These are phyloP conservation scores for Trissoscelio sp. DNA, from an alignment of 2,888 invertebrate genomes.

Conservation along the genomic window DNA sequence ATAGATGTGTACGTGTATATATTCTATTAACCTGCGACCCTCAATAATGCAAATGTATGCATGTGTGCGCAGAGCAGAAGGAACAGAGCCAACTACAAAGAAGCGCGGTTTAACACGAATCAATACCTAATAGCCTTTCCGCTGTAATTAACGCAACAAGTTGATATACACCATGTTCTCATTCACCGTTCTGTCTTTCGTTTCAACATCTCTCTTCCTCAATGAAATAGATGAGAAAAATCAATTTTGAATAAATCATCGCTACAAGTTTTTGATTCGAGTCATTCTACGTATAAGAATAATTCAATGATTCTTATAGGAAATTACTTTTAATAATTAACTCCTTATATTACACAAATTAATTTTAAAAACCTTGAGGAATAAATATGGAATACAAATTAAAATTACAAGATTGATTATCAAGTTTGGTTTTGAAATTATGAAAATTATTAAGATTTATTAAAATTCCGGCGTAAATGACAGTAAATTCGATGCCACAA, in stretches of 20 bases:
- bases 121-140: conserved; percentile 82
- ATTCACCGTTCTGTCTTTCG: conserved; percentile 72
- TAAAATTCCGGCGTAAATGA: too few species aligned
- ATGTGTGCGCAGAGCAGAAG: conserved; percentile 68
- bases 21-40: conserved; percentile 48
- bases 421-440: too few species aligned
- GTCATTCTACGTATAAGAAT: neutral
- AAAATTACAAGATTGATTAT: too few species aligned
- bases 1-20: conserved; percentile 40
- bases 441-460: too few species aligned
- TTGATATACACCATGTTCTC: conserved; percentile 82
- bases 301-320: too few species aligned
- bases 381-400: too few species aligned
- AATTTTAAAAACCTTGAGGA: too few species aligned
- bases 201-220: conserved; percentile 39
- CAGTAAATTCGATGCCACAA: too few species aligned
- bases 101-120: conserved; percentile 79
- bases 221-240: conserved; percentile 23
- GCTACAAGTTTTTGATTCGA: neutral
- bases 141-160: conserved; percentile 83
- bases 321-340: too few species aligned
- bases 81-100: conserved; percentile 75
- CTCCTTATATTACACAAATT: too few species aligned
- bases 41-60: conserved; percentile 61
- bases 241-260: conserved; percentile 10